These are phyloP conservation scores for Pristionchus maxplancki DNA, from an alignment of 2,888 invertebrate genomes.

Conservation along the genomic window DNA sequence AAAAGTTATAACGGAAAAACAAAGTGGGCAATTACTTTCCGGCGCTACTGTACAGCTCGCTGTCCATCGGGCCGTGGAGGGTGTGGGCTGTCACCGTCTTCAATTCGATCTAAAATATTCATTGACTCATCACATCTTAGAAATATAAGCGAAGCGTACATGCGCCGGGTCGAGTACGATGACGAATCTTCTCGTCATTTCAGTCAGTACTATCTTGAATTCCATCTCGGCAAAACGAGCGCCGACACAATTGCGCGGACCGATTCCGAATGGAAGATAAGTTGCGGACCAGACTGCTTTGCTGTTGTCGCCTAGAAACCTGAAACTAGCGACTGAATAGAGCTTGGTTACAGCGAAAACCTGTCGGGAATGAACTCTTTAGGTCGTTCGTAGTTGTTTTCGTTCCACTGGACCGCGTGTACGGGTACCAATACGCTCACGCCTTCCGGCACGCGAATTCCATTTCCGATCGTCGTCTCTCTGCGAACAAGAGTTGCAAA, in stretches of 20 bases:
- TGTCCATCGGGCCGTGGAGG: not conserved
- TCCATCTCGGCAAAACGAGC: slow-evolving; percentile 50
- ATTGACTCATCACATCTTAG: not conserved
- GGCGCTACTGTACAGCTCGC: too few species aligned
- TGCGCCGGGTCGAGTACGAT: not conserved
- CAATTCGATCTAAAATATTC: not conserved
- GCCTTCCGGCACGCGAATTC: not conserved
- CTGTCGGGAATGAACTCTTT: slow-evolving; percentile 17
- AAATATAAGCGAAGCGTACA: not conserved
- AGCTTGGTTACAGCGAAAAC: not conserved
- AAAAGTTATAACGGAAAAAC: too few species aligned
- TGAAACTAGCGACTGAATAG: not conserved
- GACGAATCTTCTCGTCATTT: not conserved
- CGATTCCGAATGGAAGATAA: slow-evolving; percentile 45
- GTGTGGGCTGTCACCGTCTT: not conserved
- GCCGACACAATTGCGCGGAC: slow-evolving; percentile 49
- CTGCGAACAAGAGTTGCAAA: not conserved
- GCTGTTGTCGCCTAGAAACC: slow-evolving; percentile 21
- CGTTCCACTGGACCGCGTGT: slow-evolving; percentile 19
- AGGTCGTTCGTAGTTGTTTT: not conserved
- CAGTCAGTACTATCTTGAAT: slow-evolving; percentile 35
- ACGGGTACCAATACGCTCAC: slow-evolving; percentile 19
- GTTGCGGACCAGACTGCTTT: not conserved
- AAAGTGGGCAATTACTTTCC: too few species aligned
- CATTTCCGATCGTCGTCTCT: slow-evolving; percentile 9